phyloP scores from a whole-genome alignment of 2,113 vertebrate genomes.

The Eudorcas thomsonii region DNA sequence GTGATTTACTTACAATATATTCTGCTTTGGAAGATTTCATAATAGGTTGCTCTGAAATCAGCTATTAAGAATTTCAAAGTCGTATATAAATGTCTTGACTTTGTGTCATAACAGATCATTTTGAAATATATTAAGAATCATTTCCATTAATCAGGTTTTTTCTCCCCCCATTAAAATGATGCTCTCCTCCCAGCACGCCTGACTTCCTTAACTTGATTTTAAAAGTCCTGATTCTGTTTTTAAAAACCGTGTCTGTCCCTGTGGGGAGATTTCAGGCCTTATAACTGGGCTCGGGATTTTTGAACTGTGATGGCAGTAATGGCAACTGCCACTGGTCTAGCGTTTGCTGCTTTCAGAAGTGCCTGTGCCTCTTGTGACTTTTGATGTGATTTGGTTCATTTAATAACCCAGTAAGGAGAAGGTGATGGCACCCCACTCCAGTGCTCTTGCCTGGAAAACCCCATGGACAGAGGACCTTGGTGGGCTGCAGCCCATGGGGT shows the following conservation, averaged over 20 bases:
- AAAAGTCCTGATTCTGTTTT: background rate
- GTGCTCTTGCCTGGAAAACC: no score
- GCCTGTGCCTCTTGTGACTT: background rate
- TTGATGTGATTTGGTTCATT: background rate
- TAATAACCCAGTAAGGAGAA: background rate
- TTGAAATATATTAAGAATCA: constrained; percentile 71
- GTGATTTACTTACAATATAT: constrained; percentile 76
- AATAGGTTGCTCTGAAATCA: constrained; percentile 72
- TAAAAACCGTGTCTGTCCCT: background rate
- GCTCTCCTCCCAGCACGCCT: background rate
- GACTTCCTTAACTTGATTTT: background rate
- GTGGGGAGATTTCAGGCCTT: background rate
- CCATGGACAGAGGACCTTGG: no score
- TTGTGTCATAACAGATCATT: constrained; percentile 76
- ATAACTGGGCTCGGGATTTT: background rate
- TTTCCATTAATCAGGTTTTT: constrained; percentile 63
- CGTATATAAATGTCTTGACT: constrained; percentile 76
- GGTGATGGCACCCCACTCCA: no score
- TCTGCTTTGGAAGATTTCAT: constrained; percentile 67
- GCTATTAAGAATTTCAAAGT: constrained; percentile 69
- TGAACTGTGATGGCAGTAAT: fast-evolving
- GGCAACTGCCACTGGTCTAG: fast-evolving
- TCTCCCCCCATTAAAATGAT: background rate
- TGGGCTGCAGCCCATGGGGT: no score
- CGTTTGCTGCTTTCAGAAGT: background rate